Evolutionary conservation across 1,140 invertebrate genomes (phyloP).

Genomic region (Paraescarpia echinospica): DNA sequence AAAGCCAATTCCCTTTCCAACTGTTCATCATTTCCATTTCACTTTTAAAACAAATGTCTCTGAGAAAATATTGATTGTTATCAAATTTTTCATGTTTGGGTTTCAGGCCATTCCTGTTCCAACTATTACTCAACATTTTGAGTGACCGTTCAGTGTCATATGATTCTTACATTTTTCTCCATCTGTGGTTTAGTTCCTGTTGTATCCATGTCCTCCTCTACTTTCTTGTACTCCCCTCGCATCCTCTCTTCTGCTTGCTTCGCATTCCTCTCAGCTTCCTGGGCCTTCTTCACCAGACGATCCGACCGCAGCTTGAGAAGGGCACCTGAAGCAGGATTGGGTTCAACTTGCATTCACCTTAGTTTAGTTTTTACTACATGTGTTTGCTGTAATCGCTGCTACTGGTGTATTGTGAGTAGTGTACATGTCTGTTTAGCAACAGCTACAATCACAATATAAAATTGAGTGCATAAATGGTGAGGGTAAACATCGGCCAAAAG

Average conservation of each 20-base stretch:
- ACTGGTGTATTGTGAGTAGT: too few species aligned
- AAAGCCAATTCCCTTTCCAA: background rate
- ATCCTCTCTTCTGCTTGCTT: constrained; percentile 57
- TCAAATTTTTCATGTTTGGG: background rate
- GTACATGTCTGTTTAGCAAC: background rate
- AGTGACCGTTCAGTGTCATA: background rate
- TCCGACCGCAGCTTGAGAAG: constrained; percentile 48
- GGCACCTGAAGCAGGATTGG: constrained; percentile 33
- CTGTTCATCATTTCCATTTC: background rate
- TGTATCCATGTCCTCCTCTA: constrained; percentile 35
- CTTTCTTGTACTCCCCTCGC: constrained; percentile 45
- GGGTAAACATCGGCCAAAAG: too few species aligned
- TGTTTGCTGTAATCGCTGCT: too few species aligned
- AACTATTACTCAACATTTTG: background rate
- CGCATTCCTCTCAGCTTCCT: constrained; percentile 46
- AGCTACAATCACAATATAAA: background rate
- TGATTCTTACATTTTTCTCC: background rate
- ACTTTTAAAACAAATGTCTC: background rate
- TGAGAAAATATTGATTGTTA: background rate
- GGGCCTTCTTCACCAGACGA: constrained; percentile 42
- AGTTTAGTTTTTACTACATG: background rate
- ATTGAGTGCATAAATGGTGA: background rate
- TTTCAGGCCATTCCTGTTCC: too few species aligned
- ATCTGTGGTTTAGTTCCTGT: background rate
- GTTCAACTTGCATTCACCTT: background rate